phyloP scores from a whole-genome alignment of 2,888 invertebrate genomes.

The Agyllia agylla region DNA sequence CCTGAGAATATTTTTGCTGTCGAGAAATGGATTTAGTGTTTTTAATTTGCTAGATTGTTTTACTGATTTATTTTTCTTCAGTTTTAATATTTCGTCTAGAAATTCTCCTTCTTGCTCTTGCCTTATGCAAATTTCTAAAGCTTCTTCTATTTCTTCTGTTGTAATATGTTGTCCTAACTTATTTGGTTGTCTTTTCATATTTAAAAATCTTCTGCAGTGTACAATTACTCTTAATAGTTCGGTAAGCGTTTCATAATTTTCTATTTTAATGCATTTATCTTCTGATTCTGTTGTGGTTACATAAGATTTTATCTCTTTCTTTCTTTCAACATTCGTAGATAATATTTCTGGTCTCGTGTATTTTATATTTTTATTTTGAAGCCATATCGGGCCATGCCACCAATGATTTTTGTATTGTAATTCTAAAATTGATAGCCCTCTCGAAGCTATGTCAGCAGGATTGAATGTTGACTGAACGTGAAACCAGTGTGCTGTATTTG shows the following conservation, averaged over 20 bases:
- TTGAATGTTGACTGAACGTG: conserved; percentile 41
- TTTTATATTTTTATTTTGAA: conserved; percentile 39
- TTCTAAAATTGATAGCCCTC: conserved; percentile 37
- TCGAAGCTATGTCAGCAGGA: conserved; percentile 50
- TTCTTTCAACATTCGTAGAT: conserved; percentile 12
- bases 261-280: conserved; percentile 13
- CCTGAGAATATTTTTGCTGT: conserved; percentile 59
- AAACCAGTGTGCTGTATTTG: conserved; percentile 36
- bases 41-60: conserved; percentile 55
- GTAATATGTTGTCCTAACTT: neutral
- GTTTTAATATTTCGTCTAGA: conserved; percentile 24
- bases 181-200: conserved; percentile 6
- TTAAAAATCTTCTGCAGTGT: conserved; percentile 17
- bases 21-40: conserved; percentile 67
- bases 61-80: conserved; percentile 29
- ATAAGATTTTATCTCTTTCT: neutral
- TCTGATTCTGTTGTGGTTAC: neutral
- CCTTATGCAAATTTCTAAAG: conserved; percentile 58
- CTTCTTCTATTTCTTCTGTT: conserved; percentile 49
- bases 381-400: conserved; percentile 60
- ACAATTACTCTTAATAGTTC: conserved; percentile 14
- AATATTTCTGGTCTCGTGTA: conserved; percentile 8
- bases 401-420: conserved; percentile 33
- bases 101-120: conserved; percentile 57
- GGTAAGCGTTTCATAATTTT: conserved; percentile 5